Evolutionary conservation across 2,113 vertebrate species (phyloP).

Genomic region (Salvelinus alpinus): DNA sequence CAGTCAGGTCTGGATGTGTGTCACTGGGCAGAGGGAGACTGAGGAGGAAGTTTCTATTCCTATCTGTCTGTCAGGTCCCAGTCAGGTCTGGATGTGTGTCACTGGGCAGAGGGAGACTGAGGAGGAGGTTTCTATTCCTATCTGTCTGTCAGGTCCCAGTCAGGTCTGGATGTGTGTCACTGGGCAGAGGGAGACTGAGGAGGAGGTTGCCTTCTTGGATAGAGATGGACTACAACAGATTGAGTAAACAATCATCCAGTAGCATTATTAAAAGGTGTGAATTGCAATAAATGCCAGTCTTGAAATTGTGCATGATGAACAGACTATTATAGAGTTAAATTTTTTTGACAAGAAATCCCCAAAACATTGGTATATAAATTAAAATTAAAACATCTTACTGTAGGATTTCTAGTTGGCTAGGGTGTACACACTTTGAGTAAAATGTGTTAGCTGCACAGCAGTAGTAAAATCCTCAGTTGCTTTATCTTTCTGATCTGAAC

Average conservation of each 20-base stretch:
- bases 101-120: not conserved
- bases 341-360: not conserved
- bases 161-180: not conserved
- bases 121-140: too few relatives aligned
- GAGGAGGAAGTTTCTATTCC: not conserved
- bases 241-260: not conserved
- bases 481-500: too few relatives aligned
- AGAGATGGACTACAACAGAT: not conserved
- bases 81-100: not conserved
- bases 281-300: too few relatives aligned
- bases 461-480: too few relatives aligned
- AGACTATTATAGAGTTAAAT: too few relatives aligned
- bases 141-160: too few relatives aligned
- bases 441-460: conserved; percentile 13
- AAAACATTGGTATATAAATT: not conserved
- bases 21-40: not conserved
- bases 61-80: too few relatives aligned
- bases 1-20: not conserved
- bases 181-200: not conserved
- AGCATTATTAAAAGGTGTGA: not conserved
- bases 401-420: not conserved
- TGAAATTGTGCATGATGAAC: too few relatives aligned
- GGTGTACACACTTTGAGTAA: conserved; percentile 27
- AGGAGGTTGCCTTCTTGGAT: not conserved
- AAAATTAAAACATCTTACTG: too few relatives aligned